Conservation (phyloP, 2,888 invertebrate species). For the Epinotia demarniana region DNA sequence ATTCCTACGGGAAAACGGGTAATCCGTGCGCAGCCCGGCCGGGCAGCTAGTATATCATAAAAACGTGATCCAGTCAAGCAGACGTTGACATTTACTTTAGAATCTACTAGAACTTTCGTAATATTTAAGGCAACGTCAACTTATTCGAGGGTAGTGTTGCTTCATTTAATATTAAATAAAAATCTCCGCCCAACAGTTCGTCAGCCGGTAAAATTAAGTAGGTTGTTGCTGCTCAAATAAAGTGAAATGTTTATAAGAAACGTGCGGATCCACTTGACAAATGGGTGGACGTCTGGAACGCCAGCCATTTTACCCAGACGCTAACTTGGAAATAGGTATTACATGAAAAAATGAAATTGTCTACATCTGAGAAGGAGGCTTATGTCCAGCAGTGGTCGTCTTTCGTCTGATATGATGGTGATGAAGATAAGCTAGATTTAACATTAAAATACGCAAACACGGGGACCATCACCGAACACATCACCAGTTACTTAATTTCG, state of each 20-base stretch:
- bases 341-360: slow-evolving; percentile 6
- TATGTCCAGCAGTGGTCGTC: no score
- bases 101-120: background rate
- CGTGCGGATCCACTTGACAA: slow-evolving; percentile 36
- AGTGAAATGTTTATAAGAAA: slow-evolving; percentile 44
- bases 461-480: no score
- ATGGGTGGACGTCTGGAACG: slow-evolving; percentile 27
- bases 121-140: background rate
- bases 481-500: no score
- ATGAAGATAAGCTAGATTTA: no score
- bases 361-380: background rate
- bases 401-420: no score
- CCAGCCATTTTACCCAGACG: slow-evolving; percentile 17
- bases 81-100: no score
- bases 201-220: slow-evolving; percentile 27
- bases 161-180: slow-evolving; percentile 37
- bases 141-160: background rate
- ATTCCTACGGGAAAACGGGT: no score
- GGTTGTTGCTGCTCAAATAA: slow-evolving; percentile 31
- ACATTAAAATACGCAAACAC: no score
- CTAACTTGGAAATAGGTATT: slow-evolving; percentile 30
- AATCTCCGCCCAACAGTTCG: slow-evolving; percentile 7
- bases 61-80: no score
- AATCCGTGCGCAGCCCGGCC: no score
- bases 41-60: no score